Evolutionary conservation across 2,113 vertebrate species (phyloP), one percentile per base, ranked within the genome.

Genomic region (Hippocampus zosterae): DNA sequence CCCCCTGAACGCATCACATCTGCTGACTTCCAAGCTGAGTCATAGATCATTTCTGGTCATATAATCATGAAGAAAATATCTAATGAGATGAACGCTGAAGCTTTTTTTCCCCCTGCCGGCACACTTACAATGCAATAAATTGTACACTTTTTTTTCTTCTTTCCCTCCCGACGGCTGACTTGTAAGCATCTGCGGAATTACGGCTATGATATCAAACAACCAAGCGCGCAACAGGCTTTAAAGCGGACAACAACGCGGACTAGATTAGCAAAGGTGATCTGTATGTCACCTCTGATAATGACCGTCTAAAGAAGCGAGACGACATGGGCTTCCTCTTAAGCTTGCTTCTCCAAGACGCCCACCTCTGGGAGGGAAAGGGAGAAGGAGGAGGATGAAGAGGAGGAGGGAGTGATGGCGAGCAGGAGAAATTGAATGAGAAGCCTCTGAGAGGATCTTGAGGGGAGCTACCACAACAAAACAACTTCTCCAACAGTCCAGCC

Each of bases 341-440:
- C 19, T 53, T 40, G 44, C 69, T 80, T 76, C 70, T 78, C 65
- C 70, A 46, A 80, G 70, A 86, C 84, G 75, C 64, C 55, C 72
- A 81, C 80, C 79, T 69, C 57, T 79, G 82, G 88, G 83, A 84
- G 89, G 83, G 72, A 83, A 83, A 87, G 81, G 70, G 33, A 68
- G 48, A 13, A 67, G 65, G 50, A 68, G 79, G 70, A 37, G 79
- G 81, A 6, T 78, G 85, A 86, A 33, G 70, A 69, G 86, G 81
- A 74, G 79, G 82, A 78, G 82, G 80, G 84, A 78, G 84, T 77
- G 83, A 86, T 81, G 85, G 78, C 55, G 88, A 84, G 86, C 85
- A 88, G 88, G 87, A 87, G 84, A 90, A 76, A 85, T 73, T 89
- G 90, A 91, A 90, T 89, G 88, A 91, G 90, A 85, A 83, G 71